phyloP scores from a whole-genome alignment of 2,888 invertebrate genomes.

The Brachypterus glaber region DNA sequence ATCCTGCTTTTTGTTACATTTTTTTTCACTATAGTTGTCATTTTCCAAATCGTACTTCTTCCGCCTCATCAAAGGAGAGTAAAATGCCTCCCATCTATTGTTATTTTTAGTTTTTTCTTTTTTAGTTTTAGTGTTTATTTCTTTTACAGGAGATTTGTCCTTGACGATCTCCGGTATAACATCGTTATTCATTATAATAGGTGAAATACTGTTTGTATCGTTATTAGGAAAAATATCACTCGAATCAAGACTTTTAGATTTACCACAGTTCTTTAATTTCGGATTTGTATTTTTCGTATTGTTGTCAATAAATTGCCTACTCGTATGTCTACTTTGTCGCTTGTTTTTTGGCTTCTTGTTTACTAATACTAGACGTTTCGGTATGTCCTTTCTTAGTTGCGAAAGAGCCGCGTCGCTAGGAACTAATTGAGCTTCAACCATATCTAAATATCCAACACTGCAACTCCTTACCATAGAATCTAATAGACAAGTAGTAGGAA shows the following conservation, averaged over 20 bases:
- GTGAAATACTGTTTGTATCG: constrained; percentile 22
- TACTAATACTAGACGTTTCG: constrained; percentile 66
- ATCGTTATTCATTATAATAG: constrained; percentile 29
- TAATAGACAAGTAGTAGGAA: constrained; percentile 27
- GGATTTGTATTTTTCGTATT: constrained; percentile 21
- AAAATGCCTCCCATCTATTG: constrained; percentile 38
- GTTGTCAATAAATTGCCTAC: constrained; percentile 21
- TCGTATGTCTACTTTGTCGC: constrained; percentile 25
- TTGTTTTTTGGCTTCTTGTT: constrained; percentile 42
- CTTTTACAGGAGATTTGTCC: constrained; percentile 11
- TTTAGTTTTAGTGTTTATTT: constrained; percentile 16
- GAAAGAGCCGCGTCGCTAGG: constrained; percentile 65
- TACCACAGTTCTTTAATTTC: constrained; percentile 53
- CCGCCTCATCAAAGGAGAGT: constrained; percentile 37
- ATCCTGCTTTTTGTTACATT: no score
- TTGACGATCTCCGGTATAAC: constrained; percentile 32
- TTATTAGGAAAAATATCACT: constrained; percentile 62
- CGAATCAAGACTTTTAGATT: constrained; percentile 77
- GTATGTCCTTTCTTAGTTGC: constrained; percentile 64
- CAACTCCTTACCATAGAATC: constrained; percentile 76
- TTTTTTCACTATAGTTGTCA: constrained; percentile 10
- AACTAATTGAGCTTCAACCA: constrained; percentile 66
- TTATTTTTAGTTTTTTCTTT: constrained; percentile 29
- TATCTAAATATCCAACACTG: constrained; percentile 79
- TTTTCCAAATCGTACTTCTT: constrained; percentile 36